Conservation (phyloP, 2,113 vertebrate genomes). For the Cynocephalus volans region DNA sequence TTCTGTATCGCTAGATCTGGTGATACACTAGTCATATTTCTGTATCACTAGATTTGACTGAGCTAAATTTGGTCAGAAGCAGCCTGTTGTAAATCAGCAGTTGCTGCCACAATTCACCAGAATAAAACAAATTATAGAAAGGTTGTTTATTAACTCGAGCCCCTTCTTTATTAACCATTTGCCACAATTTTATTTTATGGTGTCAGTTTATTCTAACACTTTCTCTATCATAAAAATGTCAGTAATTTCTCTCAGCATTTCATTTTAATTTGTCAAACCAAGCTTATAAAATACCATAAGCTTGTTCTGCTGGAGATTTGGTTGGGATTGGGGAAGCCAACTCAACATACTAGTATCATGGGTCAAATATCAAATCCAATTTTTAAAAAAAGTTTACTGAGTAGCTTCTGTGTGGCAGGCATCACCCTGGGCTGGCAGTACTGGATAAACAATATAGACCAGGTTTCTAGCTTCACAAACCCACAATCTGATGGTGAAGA, state of each 20-base stretch:
- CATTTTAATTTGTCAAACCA: conserved; percentile 49
- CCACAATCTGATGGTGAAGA: not conserved
- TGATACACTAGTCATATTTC: conserved; percentile 50
- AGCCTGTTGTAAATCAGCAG: conserved; percentile 86
- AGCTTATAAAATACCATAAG: not conserved
- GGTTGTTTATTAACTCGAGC: conserved; percentile 76
- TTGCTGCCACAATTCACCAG: conserved; percentile 81
- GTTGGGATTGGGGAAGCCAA: not conserved
- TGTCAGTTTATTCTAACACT: conserved; percentile 48
- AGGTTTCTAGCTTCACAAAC: not conserved
- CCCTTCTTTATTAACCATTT: conserved; percentile 64
- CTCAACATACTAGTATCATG: not conserved
- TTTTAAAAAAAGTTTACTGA: not conserved
- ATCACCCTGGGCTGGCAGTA: not conserved
- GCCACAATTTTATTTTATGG: conserved; percentile 72
- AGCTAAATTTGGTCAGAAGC: conserved; percentile 87
- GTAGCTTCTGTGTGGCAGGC: not conserved
- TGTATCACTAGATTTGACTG: conserved; percentile 77
- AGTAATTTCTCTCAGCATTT: not conserved
- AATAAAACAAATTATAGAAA: conserved; percentile 82
- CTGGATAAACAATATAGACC: not conserved
- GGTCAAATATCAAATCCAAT: not conserved
- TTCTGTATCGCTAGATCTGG: conserved; percentile 68
- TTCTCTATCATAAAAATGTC: conserved; percentile 74
- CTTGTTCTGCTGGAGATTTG: not conserved